Conservation (phyloP, 92 coral and sea anemone genomes). For the Pocillopora grandis region DNA sequence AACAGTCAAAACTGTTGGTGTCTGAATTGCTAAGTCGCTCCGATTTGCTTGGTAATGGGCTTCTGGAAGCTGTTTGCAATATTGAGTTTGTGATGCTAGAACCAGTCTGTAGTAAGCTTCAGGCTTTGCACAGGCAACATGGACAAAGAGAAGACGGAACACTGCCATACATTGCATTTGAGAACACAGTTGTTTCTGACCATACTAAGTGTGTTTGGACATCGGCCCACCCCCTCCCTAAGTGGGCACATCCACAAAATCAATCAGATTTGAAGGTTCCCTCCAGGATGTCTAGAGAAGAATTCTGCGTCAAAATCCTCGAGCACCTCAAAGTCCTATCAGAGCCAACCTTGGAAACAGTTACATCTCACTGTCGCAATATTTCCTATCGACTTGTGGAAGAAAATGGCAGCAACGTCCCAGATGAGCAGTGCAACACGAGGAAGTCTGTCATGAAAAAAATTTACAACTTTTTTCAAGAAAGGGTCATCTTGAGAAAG, state of each 20-base stretch:
- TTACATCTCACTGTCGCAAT: slow-evolving; percentile 63
- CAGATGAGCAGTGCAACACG: background rate
- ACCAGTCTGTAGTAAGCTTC: slow-evolving; percentile 14
- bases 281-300: background rate
- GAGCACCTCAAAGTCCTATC: slow-evolving; percentile 39
- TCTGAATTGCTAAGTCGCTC: slow-evolving; percentile 35
- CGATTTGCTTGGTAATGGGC: slow-evolving; percentile 9
- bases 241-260: slow-evolving; percentile 37
- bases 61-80: slow-evolving; percentile 26
- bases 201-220: slow-evolving; percentile 59
- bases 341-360: slow-evolving; percentile 58
- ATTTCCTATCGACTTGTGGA: slow-evolving; percentile 36
- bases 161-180: slow-evolving; percentile 50
- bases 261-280: background rate
- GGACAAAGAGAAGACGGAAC: slow-evolving; percentile 20
- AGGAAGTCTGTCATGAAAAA: slow-evolving; percentile 54
- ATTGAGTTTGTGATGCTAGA: slow-evolving; percentile 57
- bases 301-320: background rate
- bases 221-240: slow-evolving; percentile 54
- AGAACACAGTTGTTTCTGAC: slow-evolving; percentile 38
- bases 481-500: background rate
- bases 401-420: slow-evolving; percentile 23
- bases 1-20: slow-evolving; percentile 60
- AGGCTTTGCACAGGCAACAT: slow-evolving; percentile 40
- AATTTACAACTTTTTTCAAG: slow-evolving; percentile 61